Conservation (phyloP, 2,888 invertebrate genomes). For the Phengaris arion region DNA sequence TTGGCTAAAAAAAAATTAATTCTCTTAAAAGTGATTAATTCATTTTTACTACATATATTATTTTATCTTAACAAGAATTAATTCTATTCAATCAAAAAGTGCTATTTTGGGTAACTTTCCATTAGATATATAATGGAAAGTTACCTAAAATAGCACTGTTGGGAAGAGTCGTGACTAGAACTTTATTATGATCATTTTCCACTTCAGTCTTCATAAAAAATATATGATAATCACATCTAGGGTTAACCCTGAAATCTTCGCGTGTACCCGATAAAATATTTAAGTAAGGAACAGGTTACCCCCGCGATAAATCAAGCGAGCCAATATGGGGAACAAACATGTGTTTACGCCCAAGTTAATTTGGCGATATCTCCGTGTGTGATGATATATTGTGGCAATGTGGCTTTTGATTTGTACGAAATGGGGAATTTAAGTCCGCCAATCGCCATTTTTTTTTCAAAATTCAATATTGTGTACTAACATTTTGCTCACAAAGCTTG, state of each 20-base stretch:
- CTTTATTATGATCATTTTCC: background rate
- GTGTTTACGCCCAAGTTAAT: conserved; percentile 78
- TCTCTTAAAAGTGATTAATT: no score
- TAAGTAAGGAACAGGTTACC: conserved; percentile 39
- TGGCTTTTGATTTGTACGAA: conserved; percentile 9
- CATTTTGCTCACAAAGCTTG: background rate
- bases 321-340: conserved; percentile 76
- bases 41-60: no score
- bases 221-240: conserved; percentile 7
- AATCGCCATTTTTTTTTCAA: background rate
- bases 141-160: no score
- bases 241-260: conserved; percentile 19
- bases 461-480: background rate
- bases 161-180: background rate
- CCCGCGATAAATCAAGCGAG: conserved; percentile 74
- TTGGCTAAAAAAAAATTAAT: no score
- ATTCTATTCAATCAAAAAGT: no score
- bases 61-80: no score
- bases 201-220: conserved; percentile 17
- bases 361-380: conserved; percentile 76
- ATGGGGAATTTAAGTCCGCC: background rate
- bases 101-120: no score
- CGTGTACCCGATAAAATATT: conserved; percentile 40
- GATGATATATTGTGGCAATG: conserved; percentile 41
- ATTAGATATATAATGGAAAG: no score